A percentile compares a stretch with the other conserved stretches of the same genome.
Evolutionary conservation across 2,888 invertebrate species (phyloP).

Genomic region (Chrysolina oricalcia): DNA sequence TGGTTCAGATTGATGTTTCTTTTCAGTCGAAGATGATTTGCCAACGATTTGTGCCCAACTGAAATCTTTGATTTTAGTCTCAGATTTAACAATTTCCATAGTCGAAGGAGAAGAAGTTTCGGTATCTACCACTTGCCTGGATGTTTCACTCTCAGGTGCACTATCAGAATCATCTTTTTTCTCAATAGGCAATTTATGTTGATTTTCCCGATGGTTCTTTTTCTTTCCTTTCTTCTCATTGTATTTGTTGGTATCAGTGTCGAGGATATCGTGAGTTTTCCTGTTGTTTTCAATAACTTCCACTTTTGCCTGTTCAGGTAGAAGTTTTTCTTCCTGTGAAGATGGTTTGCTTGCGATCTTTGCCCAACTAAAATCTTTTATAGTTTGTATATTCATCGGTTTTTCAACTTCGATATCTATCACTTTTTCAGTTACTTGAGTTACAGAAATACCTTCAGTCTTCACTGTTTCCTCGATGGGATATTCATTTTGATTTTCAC

Average conservation of each 20-base stretch:
- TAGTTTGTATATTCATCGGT: background rate
- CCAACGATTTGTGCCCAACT: background rate
- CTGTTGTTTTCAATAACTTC: too few species aligned
- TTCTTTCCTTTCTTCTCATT: background rate
- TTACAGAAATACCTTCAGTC: background rate
- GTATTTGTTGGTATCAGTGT: background rate
- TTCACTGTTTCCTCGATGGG: background rate
- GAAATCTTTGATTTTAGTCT: too few species aligned
- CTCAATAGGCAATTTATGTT: too few species aligned
- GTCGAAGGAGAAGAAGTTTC: background rate
- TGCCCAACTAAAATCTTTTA: constrained; percentile 1
- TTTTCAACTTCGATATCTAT: background rate
- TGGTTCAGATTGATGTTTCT: background rate
- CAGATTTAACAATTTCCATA: too few species aligned
- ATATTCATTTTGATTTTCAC: background rate
- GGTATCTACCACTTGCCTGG: background rate
- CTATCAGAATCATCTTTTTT: background rate
- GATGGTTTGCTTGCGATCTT: background rate
- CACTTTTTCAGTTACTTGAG: background rate
- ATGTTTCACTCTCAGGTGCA: background rate
- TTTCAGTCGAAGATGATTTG: background rate
- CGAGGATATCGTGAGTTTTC: too few species aligned
- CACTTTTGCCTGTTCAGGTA: too few species aligned
- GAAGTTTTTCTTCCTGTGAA: background rate
- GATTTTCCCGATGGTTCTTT: background rate